Conservation (phyloP, 2,888 invertebrate species). For the Dermolepida albohirtum region DNA sequence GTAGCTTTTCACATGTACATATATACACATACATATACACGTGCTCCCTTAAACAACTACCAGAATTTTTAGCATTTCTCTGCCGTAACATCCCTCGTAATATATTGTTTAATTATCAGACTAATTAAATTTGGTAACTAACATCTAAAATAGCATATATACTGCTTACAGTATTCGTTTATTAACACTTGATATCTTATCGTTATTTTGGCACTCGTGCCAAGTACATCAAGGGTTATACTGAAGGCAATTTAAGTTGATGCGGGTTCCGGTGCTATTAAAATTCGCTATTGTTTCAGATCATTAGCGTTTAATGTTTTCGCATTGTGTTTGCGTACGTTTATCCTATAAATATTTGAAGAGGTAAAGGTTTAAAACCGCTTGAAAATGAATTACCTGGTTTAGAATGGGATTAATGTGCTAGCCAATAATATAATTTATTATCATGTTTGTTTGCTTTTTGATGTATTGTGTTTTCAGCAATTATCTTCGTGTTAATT, state of each 20-base stretch:
- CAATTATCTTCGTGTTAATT: too few species aligned
- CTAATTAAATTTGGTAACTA: slow-evolving; percentile 11
- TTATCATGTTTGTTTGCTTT: too few species aligned
- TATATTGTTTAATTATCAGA: slow-evolving; percentile 3
- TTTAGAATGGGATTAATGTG: too few species aligned
- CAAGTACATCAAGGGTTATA: slow-evolving; percentile 8
- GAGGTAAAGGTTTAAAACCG: too few species aligned
- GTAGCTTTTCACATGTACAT: too few species aligned
- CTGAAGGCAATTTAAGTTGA: slow-evolving; percentile 14
- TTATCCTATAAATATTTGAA: background rate
- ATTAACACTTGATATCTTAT: too few species aligned
- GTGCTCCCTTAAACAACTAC: background rate
- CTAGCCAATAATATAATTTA: too few species aligned
- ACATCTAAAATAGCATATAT: background rate
- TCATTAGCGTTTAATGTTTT: slow-evolving; percentile 12
- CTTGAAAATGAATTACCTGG: too few species aligned
- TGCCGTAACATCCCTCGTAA: background rate
- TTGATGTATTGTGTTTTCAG: too few species aligned
- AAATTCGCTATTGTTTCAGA: slow-evolving; percentile 12
- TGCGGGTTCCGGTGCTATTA: slow-evolving; percentile 5
- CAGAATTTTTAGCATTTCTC: background rate
- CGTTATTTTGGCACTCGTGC: slow-evolving; percentile 2
- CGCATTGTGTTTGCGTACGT: slow-evolving; percentile 3
- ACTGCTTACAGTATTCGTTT: background rate
- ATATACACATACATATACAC: too few species aligned